Conservation (phyloP, 64 coral and sea anemone genomes). For the Montipora efflorescens region DNA sequence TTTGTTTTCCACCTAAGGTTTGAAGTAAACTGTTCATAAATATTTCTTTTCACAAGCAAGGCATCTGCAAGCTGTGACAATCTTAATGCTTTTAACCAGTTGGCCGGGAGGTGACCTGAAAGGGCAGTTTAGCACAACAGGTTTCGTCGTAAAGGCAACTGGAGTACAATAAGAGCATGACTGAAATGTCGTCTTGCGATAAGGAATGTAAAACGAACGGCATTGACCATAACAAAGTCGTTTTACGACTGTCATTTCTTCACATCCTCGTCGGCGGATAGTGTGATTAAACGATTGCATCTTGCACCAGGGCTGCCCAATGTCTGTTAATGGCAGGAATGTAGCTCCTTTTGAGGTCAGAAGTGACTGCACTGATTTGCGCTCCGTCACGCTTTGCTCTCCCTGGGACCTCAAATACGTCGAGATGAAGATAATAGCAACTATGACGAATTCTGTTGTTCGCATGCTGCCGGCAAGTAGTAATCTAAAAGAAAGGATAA, state of each 20-base stretch:
- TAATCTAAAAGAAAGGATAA: too few relatives aligned
- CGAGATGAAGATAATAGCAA: background rate
- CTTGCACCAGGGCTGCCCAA: slow-evolving; percentile 8
- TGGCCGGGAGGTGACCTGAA: background rate
- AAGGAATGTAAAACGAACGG: slow-evolving; percentile 60
- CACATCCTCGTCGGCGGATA: slow-evolving; percentile 46
- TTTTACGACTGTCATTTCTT: slow-evolving; percentile 4
- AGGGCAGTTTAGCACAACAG: slow-evolving; percentile 46
- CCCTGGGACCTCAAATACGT: background rate
- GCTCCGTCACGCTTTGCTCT: background rate
- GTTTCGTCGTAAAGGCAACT: background rate
- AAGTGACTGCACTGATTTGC: background rate
- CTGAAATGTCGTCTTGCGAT: slow-evolving; percentile 9
- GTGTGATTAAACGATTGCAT: slow-evolving; percentile 38
- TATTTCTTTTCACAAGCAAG: slow-evolving; percentile 44
- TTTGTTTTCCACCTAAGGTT: background rate
- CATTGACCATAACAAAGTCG: slow-evolving; percentile 65
- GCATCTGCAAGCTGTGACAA: slow-evolving; percentile 52
- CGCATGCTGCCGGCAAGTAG: background rate
- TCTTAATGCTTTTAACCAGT: slow-evolving; percentile 35
- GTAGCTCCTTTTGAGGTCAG: background rate
- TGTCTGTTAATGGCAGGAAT: background rate
- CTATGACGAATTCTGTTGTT: background rate
- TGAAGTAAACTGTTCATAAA: background rate
- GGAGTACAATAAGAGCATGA: slow-evolving; percentile 69